phyloP scores from a whole-genome alignment of 2,113 vertebrate species.

The Ageneiosus marmoratus region DNA sequence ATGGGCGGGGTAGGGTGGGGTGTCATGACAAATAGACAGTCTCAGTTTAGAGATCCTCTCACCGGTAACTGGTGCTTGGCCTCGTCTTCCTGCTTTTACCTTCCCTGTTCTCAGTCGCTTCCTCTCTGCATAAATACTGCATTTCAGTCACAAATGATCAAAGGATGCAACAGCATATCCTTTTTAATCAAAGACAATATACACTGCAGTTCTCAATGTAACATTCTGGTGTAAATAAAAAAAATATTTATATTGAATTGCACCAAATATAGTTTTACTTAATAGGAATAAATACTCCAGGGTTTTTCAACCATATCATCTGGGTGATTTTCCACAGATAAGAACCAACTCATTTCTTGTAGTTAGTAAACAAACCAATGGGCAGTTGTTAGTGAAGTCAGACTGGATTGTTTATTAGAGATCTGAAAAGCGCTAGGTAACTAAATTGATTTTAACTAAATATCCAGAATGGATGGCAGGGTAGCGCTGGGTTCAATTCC shows the following conservation, averaged over 20 bases:
- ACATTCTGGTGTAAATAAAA: neutral
- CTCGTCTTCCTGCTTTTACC: conserved; percentile 5
- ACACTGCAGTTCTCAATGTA: neutral
- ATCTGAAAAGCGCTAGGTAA: neutral
- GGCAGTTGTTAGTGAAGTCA: neutral
- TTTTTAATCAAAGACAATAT: neutral
- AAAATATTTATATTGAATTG: neutral
- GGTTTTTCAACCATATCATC: neutral
- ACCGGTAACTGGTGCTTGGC: conserved; percentile 26
- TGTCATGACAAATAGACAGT: neutral
- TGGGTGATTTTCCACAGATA: neutral
- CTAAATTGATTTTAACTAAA: neutral
- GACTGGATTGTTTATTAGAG: too few relatives aligned
- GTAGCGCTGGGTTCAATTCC: too few relatives aligned
- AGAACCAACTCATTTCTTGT: neutral
- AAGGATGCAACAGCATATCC: neutral
- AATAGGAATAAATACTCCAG: neutral
- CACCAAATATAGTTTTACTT: neutral
- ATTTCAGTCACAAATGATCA: neutral
- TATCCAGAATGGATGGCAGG: too few relatives aligned
- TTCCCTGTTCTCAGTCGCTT: neutral
- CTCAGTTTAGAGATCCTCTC: neutral
- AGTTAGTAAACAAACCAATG: neutral
- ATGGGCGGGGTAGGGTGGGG: neutral
- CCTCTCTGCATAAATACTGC: conserved; percentile 17